Conservation (phyloP, 30 jellyfish, hydroid and myxozoan genomes). For the Turritopsis rubra region DNA sequence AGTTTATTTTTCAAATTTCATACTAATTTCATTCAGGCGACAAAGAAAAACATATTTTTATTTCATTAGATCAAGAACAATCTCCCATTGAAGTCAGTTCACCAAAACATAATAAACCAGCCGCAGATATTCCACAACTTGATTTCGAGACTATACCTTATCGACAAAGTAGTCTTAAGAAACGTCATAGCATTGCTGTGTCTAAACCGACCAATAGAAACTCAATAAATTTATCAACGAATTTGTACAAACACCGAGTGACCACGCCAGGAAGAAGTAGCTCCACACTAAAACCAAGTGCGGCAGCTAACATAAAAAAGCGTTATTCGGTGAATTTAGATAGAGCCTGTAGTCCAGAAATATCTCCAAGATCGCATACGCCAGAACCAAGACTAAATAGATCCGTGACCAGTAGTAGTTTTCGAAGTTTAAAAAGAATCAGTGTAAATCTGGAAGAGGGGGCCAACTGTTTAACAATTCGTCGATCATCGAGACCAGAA, state of each 20-base stretch:
- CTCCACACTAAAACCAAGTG: not conserved
- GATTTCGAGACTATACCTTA: constrained; percentile 17
- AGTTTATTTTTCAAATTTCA: not conserved
- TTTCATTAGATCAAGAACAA: not conserved
- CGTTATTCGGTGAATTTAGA: not conserved
- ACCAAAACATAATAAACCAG: constrained; percentile 1
- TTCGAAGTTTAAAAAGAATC: constrained; percentile 4
- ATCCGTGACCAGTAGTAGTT: not conserved
- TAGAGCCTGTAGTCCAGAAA: not conserved
- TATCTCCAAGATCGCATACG: constrained; percentile 5
- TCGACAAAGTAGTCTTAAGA: not conserved
- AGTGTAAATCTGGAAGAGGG: constrained; percentile 6
- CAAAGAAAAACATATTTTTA: not conserved
- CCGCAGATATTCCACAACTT: not conserved
- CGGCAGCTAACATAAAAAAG: not conserved
- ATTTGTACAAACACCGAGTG: not conserved
- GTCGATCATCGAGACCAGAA: constrained; percentile 30
- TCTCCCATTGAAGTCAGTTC: constrained; percentile 29
- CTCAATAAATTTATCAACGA: not conserved
- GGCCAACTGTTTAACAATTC: not conserved
- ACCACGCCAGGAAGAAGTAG: not conserved
- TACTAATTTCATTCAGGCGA: not conserved
- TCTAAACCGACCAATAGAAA: constrained; percentile 18
- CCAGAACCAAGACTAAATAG: constrained; percentile 8
- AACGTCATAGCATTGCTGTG: constrained; percentile 29